Evolutionary conservation across 2,888 invertebrate genomes (phyloP), one percentile per base, ranked within the genome.

Genomic region (Cephus spinipes): DNA sequence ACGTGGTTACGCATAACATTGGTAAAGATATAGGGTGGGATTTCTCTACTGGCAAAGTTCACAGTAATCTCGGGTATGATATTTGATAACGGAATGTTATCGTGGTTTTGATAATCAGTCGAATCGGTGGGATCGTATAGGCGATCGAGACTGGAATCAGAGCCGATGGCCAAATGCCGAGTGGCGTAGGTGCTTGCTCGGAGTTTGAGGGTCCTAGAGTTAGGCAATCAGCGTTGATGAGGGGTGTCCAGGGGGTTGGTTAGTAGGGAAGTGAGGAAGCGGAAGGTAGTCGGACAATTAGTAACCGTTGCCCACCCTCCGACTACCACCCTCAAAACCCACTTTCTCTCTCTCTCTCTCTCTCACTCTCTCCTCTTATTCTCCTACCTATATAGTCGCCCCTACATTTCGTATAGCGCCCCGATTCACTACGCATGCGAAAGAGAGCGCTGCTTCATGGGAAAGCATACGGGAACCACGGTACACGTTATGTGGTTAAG

Each of bases 221-320:
- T 90, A 89, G 90, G 91, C 90, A 91, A 91, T 91, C 91, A 91
- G 88, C 89, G 89, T 85, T 91, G 91, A 91, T 91, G 91, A 91
- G 89, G 88, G 90, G 87, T 68, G 84, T 69, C 75, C 74, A 75
- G 77, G 80, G 84, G 80, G 83, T 80, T 76, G 77, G 78, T 77
- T n/a, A 74, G 68, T 74, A 77, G 79, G 79, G 83, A 75, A 73
- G 55, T 80, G 86, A 86, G 87, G 87, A 68, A 87, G 87, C 85
- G 55, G 55, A 55, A 55, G 55, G 55, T 55, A 55, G 55, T 88
- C 87, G 88, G 86, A 91, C 90, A 90, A 91, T 91, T 91, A 91
- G 90, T 90, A 88, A 88, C 86, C 85, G 79, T 82, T 85, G 85
- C 85, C 77, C 74, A 75, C 73, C 40, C 73, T 76, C 35, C 74